A percentile compares a stretch with the other conserved stretches of the same genome.
These are phyloP conservation scores for Sphenopsis melanotis DNA, from an alignment of 2,797 vertebrate genomes.

Conservation along the genomic window DNA sequence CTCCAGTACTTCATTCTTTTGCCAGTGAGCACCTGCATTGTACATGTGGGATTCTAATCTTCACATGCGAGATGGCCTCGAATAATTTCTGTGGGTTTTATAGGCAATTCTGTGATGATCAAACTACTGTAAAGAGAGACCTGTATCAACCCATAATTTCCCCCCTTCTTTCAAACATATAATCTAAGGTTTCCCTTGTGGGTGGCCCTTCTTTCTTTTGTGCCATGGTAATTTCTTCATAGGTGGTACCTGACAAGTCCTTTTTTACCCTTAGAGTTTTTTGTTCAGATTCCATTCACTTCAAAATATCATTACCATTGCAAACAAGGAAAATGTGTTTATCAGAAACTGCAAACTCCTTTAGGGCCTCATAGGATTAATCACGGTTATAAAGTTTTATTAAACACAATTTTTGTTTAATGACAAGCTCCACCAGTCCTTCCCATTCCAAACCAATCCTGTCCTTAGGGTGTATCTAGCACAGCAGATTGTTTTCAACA, in stretches of 20 bases:
- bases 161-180: neutral
- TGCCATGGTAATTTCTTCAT: slow-evolving; percentile 64
- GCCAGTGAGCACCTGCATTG: neutral
- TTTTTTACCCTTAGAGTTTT: slow-evolving; percentile 71
- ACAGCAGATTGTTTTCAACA: slow-evolving; percentile 86
- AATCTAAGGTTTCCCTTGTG: slow-evolving; percentile 55
- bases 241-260: slow-evolving; percentile 75
- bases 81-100: slow-evolving; percentile 59
- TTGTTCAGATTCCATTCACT: slow-evolving; percentile 80
- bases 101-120: slow-evolving; percentile 55
- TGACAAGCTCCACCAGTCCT: slow-evolving; percentile 87
- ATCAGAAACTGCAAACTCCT: slow-evolving; percentile 86
- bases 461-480: slow-evolving; percentile 84
- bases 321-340: slow-evolving; percentile 87
- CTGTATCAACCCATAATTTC: neutral
- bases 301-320: slow-evolving; percentile 85
- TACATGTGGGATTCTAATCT: slow-evolving; percentile 2
- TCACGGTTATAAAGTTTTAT: slow-evolving; percentile 91
- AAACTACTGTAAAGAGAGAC: slow-evolving; percentile 45
- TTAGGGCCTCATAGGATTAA: slow-evolving; percentile 88
- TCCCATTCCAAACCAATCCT: slow-evolving; percentile 84
- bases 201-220: slow-evolving; percentile 61
- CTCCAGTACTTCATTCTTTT: neutral
- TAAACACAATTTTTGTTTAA: slow-evolving; percentile 91
- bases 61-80: neutral